Base-by-base conservation (phyloP, 2,113 vertebrate genomes). In the Odocoileus hemionus region DNA sequence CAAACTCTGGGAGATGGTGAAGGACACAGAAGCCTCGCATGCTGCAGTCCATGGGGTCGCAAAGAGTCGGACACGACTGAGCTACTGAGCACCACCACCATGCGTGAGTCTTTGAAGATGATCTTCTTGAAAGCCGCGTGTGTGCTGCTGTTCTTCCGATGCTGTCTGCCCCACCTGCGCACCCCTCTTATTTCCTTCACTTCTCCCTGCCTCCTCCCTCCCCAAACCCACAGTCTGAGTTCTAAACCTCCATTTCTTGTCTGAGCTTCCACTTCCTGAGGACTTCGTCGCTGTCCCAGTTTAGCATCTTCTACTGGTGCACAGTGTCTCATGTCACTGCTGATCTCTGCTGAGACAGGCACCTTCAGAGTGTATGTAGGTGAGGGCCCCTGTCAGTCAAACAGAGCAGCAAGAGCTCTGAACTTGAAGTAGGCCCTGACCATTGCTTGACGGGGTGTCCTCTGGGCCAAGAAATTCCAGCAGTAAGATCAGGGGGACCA, bases 311-410 rank as follows among this genome's bases (percentile, higher is more conserved):
- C 21, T 8, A 4, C 45, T 47, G 19, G 43, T 33, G 10, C 3
- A 4, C 25, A 11, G 10, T 0, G 0, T 43, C 36, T 67, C 0
- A 0, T 10, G 10, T 14, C 21, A 12, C 47, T 1, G 2, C 2
- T 6, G 39, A 6, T 64, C 33, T 93, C 36, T 0, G 1, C 39
- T 23, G 36, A 88, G 30, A 43, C 0, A 2, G 30, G 25, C 0
- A 9, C 30, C 30, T 4, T 78, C 28, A 25, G 26, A 52, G 7
- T 33, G 45, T 13, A 9, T 67, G 33, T 26, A 30, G 33, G 11
- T 14, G 50, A 16, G 50, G 47, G 47, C 47, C 47, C 47, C 47
- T 50, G 4, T 39, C 39, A 39, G 39, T 93, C 45, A 17, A 33
- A 19, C 57, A 39, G 60, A 91, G 90, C 28, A 43, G 58, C 9